Evolutionary conservation across 2,888 invertebrate genomes (phyloP), one percentile per base, ranked within the genome.

Genomic region (Eupsilia transversa): DNA sequence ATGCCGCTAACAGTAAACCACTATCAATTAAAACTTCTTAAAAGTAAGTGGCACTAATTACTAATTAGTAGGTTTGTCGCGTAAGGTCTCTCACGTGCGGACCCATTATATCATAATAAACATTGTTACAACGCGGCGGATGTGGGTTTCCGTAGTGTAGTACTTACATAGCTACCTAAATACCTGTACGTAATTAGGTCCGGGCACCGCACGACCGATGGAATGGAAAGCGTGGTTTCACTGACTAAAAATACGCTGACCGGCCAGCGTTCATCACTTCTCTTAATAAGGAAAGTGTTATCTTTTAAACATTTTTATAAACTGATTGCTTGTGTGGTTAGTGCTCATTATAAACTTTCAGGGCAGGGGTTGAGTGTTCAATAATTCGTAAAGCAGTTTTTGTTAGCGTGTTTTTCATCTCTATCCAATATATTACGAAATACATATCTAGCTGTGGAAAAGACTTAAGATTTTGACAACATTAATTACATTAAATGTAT

Each of bases 181-280:
- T 87, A 87, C 85, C 77, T 81, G 82, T 77, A 78, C 80, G 74
- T 83, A 86, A 86, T 87, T 82, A 83, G 84, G 87, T 72, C 73
- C 80, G 81, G 74, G 72, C 76, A 79, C 67, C 59, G 52, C 74
- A 61, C 70, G 60, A 30, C 46, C 70, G 43, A 70, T 77, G 66
- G 74, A 82, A 77, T 82, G 75, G 84, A 84, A 82, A 86, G 77
- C 74, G 70, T 54, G 54, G 73, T 86, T 76, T 71, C 76, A 75
- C 61, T 73, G 23, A 61, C 63, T 60, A 76, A 79, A 79, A 72
- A 66, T 33, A 70, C 35, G 52, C 43, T 33, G 43, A 41, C 35
- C 46, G 60, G 41, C 59, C 46, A 74, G 43, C 35, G 41, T 49
- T 63, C 35, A 76, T 56, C 54, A 66, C 27, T 65, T 66, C n/a